A percentile compares a stretch with the other conserved stretches of the same genome.
phyloP scores from a whole-genome alignment of 2,797 vertebrate species.

The Danio aesculapii region DNA sequence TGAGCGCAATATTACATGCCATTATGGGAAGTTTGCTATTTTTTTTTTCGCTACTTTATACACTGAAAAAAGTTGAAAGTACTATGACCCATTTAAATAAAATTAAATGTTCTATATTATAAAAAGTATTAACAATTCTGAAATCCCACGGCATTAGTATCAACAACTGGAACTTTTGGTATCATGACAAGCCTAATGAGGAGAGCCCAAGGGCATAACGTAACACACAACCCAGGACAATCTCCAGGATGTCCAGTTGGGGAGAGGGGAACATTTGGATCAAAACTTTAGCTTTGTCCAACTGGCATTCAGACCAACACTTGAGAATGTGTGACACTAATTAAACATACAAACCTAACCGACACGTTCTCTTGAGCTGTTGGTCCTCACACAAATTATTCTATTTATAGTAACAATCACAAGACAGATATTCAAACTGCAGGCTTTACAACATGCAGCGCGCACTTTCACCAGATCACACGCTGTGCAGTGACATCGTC shows the following conservation, averaged over 20 bases:
- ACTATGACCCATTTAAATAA: too few relatives aligned
- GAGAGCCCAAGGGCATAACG: constrained; percentile 36
- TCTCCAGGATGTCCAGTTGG: constrained; percentile 37
- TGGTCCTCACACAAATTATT: not conserved
- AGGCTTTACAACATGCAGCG: constrained; percentile 23
- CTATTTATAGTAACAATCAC: not conserved
- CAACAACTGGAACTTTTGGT: not conserved
- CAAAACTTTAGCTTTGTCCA: constrained; percentile 18
- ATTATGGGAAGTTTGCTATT: too few relatives aligned
- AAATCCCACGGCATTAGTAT: not conserved
- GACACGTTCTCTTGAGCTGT: constrained; percentile 15
- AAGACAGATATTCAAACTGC: constrained; percentile 9
- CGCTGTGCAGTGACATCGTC: constrained; percentile 23
- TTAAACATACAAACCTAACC: not conserved
- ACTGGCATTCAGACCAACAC: not conserved
- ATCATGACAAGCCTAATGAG: not conserved
- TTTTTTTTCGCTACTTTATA: too few relatives aligned
- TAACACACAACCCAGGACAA: constrained; percentile 7
- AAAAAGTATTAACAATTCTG: not conserved
- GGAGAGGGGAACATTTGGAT: not conserved
- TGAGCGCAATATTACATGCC: too few relatives aligned
- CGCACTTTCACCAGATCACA: constrained; percentile 30
- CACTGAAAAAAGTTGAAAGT: too few relatives aligned
- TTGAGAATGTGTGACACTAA: constrained; percentile 18
- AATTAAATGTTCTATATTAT: too few relatives aligned